Evolutionary conservation across 1,140 invertebrate genomes (phyloP), one percentile per base, ranked within the genome.

Genomic region (Tenebrio molitor): DNA sequence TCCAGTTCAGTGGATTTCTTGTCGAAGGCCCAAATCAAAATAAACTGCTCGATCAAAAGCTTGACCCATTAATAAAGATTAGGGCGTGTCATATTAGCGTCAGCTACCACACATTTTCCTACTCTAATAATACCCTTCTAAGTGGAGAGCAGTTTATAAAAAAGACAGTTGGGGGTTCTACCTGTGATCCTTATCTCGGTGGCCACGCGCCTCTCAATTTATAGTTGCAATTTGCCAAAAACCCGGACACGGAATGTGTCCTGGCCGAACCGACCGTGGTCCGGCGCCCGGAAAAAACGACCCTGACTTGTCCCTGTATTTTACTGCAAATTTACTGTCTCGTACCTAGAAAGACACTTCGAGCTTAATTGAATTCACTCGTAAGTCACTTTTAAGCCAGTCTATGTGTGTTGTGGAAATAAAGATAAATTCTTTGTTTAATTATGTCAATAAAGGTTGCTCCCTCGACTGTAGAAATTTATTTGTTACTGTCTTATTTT

Each of bases 201-300:
- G 50, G 74, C 74, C 77, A 78, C 77, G 77, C 77, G 77, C 76
- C 77, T 69, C 42, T 58, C 69, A 69, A 76, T 77, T 79, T 77
- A 76, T 73, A 41, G 69, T 65, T 33, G 71, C 73, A 77, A 79
- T 79, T 79, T 77, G 76, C 65, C 74, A 69, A 77, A 77, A 75
- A 78, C 63, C 70, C 70, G 69, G 71, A 69, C 69, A 71, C 53
- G 68, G 74, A 75, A 74, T 73, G 58, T 58, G 68, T 71, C 68
- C 74, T 71, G 68, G 71, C 46, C 7, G 72, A 41, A 17, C 66
- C 42, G 70, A 65, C 64, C 39, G 53, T 66, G 64, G 17, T 16
- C 67, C 74, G 77, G 72, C 76, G 73, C 75, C 67, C 58, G 62
- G 39, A 8, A 58, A 58, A 50, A 58, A 58, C 10, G 15, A 34